Percentiles rank a stretch among this genome's conserved stretches.
These are phyloP conservation scores for Ganaspis brasiliensis DNA, from an alignment of 2,888 invertebrate species.

Conservation along the genomic window DNA sequence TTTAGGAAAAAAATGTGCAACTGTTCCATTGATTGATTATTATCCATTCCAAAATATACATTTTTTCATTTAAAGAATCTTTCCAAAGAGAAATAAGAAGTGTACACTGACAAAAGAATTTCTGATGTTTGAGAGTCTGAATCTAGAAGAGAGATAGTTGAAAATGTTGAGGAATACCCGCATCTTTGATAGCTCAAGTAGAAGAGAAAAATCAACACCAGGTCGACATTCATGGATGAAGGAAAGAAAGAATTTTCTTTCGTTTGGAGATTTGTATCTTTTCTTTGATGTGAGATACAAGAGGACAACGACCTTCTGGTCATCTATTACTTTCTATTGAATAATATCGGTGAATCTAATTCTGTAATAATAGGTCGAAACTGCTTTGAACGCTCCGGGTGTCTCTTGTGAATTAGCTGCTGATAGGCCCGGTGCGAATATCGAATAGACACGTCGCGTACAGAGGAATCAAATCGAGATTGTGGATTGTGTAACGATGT, in stretches of 20 bases:
- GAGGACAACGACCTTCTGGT: slow-evolving; percentile 28
- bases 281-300: slow-evolving; percentile 16
- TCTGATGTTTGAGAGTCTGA: neutral
- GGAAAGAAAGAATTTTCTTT: neutral
- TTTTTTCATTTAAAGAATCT: no score
- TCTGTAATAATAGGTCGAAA: slow-evolving; percentile 36
- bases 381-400: slow-evolving; percentile 35
- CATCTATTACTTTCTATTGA: slow-evolving; percentile 29
- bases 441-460: slow-evolving; percentile 23
- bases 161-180: neutral
- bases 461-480: slow-evolving; percentile 34
- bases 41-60: no score
- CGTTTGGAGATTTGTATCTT: slow-evolving; percentile 10
- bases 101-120: neutral
- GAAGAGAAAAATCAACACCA: slow-evolving; percentile 1
- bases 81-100: no score
- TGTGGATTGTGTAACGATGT: slow-evolving; percentile 32
- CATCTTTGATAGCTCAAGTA: slow-evolving; percentile 8
- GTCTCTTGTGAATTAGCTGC: slow-evolving; percentile 34
- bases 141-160: neutral
- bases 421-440: slow-evolving; percentile 36
- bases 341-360: slow-evolving; percentile 35
- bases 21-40: no score
- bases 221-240: neutral
- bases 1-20: no score